Evolutionary conservation across 2,113 vertebrate species (phyloP), one percentile per base, ranked within the genome.

Genomic region (Bambusicola thoracicus): DNA sequence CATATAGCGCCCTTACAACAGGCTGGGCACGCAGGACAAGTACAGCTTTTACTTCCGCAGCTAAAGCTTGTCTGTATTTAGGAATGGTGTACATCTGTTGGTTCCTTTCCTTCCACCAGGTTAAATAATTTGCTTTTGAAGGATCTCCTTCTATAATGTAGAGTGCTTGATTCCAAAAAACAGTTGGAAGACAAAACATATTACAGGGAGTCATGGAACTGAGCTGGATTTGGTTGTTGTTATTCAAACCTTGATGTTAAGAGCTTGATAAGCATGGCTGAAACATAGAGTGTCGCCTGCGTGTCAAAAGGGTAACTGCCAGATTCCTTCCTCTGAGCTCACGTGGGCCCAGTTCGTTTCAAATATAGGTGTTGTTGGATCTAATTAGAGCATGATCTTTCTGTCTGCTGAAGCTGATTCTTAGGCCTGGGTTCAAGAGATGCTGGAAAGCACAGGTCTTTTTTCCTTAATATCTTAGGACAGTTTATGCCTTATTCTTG

Each of bases 281-380:
- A 67, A 59, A 5, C 63, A 66, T 32, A 61, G 93, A 68, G 94
- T 91, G 41, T 63, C 93, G 80, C 85, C 90, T 95, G 48, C 55
- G 48, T 73, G 82, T 96, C 84, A 93, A 34, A 74, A 94, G 82
- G 74, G 76, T 80, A 93, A 14, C 89, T 95, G 89, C 44, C 87
- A 95, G 75, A 85, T 93, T 92, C 86, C 66, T 92, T 59, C 44
- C 66, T 46, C 68, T 0, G 5, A 75, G 68, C 87, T 87, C 76
- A 58, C 29, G 22, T 24, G 0, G 5, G 70, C 66, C 34, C 44
- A 32, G 9, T 6, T 67, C 32, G 66, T 74, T 91, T 93, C 85
- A 95, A 79, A 83, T 84, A 92, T 20, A 93, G 90, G 77, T 77
- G 24, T 30, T 63, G 79, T 68, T 74, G 55, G 14, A 5, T 13